Conservation (phyloP, 1,140 invertebrate genomes). For the Alviniconcha marisindica region DNA sequence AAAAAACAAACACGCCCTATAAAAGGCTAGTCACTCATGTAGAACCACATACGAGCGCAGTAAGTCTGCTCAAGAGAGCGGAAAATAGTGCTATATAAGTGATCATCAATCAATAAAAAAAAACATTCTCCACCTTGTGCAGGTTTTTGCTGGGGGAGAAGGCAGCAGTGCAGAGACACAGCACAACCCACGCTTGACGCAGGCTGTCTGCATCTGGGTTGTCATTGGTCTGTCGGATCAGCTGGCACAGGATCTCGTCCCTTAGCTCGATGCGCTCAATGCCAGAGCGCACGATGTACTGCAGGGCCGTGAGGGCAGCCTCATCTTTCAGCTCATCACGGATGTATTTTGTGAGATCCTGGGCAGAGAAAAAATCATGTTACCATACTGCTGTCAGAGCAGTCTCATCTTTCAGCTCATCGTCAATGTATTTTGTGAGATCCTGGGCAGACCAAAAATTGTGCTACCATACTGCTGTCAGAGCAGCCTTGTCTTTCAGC, state of each 20-base stretch:
- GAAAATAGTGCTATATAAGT: too few species aligned
- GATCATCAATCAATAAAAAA: too few species aligned
- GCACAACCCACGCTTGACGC: conserved; percentile 87
- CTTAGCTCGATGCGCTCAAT: conserved; percentile 94
- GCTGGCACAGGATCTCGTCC: conserved; percentile 98
- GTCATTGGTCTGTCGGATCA: conserved; percentile 99
- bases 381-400: too few species aligned
- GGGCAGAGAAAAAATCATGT: conserved; percentile 74
- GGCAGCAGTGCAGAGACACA: conserved; percentile 92
- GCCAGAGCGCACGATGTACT: conserved; percentile 96
- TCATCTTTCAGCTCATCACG: conserved; percentile 94
- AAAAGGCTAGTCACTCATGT: too few species aligned
- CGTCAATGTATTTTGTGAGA: too few species aligned
- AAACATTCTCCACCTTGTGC: conserved; percentile 81
- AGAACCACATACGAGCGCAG: too few species aligned
- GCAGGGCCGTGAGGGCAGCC: conserved; percentile 94
- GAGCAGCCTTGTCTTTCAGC: conserved; percentile 90
- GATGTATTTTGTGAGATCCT: conserved; percentile 95
- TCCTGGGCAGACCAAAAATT: conserved; percentile 97
- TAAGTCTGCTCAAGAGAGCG: too few species aligned
- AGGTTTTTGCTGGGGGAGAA: conserved; percentile 94
- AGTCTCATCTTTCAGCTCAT: conserved; percentile 94
- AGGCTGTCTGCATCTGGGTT: conserved; percentile 89
- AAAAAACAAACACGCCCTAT: too few species aligned
- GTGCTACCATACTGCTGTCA: conserved; percentile 97